These are phyloP conservation scores for Hafferia zeledoni DNA, from an alignment of 2,797 vertebrate genomes.

Conservation along the genomic window DNA sequence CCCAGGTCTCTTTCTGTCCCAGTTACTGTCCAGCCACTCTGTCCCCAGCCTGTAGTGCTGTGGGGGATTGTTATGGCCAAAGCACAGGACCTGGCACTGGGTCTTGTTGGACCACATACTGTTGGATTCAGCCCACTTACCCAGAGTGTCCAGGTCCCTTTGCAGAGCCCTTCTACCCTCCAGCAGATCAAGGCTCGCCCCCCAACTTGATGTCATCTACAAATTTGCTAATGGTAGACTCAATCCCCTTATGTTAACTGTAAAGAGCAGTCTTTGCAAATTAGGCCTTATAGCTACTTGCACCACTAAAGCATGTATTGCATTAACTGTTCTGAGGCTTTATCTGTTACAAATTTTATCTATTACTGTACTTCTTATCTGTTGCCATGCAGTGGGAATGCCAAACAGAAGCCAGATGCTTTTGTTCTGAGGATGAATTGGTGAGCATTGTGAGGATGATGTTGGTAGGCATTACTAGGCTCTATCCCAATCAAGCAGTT, in stretches of 20 bases:
- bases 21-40: no score
- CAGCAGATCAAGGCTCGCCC: no score
- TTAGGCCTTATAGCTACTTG: neutral
- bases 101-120: no score
- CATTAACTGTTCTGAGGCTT: neutral
- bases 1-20: no score
- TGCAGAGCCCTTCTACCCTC: no score
- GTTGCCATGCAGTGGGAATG: neutral
- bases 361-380: neutral
- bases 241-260: neutral
- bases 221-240: no score
- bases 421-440: neutral
- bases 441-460: neutral
- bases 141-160: no score
- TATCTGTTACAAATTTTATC: neutral
- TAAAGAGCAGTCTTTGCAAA: neutral
- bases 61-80: no score
- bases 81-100: no score
- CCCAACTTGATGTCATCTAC: no score
- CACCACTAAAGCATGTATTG: neutral
- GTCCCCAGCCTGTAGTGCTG: no score
- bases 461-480: neutral
- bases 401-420: neutral
- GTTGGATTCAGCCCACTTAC: no score
- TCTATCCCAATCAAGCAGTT: neutral